Evolutionary conservation across 2,113 vertebrate genomes (phyloP), one percentile per base, ranked within the genome.

Genomic region (Perca fluviatilis): DNA sequence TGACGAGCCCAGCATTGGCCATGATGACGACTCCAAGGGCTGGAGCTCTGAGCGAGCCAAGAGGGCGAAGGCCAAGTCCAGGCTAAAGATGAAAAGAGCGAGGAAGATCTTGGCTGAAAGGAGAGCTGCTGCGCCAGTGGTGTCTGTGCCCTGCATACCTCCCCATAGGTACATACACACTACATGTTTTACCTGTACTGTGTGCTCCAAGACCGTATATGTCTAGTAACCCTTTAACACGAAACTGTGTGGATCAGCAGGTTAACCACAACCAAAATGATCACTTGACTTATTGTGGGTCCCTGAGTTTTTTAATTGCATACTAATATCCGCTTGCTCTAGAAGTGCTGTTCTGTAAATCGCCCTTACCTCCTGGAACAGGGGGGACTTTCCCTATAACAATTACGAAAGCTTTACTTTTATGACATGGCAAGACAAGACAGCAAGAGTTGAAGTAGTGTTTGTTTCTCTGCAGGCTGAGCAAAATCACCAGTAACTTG

Each of bases 31-130:
- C 19, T 97, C 97, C 40, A 98, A 99, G 83, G 95, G 97, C 57
- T 99, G 97, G 97, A 99, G 97, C 92, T 99, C 98, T 0, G 98
- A 99, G 90, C 97, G 98, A 58, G 97, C 98, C 11, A 99, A 99
- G 93, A 97, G 98, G 85, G 98, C 97, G 0, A 99, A 99, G 86
- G 98, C 98, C 64, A 99, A 99, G 88, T 99, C 98, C 21, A 95
- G 98, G 80, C 96, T 98, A 80, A 99, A 99, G 92, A 99, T 99
- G 97, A 99, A 99, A 89, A 97, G 97, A 88, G 98, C 98, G 0
- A 95, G 98, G 69, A 99, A 99, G 94, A 99, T 99, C 89, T 89
- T 99, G 85, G 98, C 98, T 0, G 98, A 99, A 93, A 99, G 98
- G 90, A 96, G 98, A 92, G 98, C 98, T 0, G 98, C 98, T 0